phyloP scores from a whole-genome alignment of 1,140 invertebrate species.

The Magallana angulata region DNA sequence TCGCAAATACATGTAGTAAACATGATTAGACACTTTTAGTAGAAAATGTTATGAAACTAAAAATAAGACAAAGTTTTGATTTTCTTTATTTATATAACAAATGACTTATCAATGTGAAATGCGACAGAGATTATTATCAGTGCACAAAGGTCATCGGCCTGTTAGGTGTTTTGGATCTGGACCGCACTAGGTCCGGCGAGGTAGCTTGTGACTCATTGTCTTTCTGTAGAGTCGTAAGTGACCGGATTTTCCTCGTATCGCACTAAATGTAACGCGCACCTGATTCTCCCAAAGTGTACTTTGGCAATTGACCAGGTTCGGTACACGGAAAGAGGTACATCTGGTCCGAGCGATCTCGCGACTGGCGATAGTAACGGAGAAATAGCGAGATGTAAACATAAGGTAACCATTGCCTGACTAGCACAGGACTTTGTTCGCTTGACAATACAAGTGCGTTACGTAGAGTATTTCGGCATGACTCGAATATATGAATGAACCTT shows the following conservation, averaged over 20 bases:
- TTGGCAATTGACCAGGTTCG: constrained; percentile 9
- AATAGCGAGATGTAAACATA: constrained; percentile 27
- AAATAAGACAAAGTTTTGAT: too few species aligned
- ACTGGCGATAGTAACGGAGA: constrained; percentile 19
- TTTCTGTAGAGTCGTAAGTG: not conserved
- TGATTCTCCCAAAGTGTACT: not conserved
- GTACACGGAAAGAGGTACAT: not conserved
- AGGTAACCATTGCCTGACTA: constrained; percentile 28
- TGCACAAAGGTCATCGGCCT: too few species aligned
- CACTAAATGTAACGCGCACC: not conserved
- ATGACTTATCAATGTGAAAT: too few species aligned
- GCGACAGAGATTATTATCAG: too few species aligned
- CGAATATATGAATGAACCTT: constrained; percentile 8
- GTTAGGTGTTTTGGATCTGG: too few species aligned
- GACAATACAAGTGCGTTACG: not conserved
- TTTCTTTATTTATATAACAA: too few species aligned
- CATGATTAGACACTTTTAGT: too few species aligned
- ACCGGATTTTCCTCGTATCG: not conserved
- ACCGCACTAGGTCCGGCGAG: too few species aligned
- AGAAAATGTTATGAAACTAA: too few species aligned
- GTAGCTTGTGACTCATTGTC: too few species aligned
- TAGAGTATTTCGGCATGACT: not conserved
- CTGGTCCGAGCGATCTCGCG: not conserved
- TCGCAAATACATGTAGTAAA: too few species aligned
- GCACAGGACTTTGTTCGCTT: not conserved